Conservation (phyloP, 1,140 invertebrate genomes). For the Diabrotica virgifera region DNA sequence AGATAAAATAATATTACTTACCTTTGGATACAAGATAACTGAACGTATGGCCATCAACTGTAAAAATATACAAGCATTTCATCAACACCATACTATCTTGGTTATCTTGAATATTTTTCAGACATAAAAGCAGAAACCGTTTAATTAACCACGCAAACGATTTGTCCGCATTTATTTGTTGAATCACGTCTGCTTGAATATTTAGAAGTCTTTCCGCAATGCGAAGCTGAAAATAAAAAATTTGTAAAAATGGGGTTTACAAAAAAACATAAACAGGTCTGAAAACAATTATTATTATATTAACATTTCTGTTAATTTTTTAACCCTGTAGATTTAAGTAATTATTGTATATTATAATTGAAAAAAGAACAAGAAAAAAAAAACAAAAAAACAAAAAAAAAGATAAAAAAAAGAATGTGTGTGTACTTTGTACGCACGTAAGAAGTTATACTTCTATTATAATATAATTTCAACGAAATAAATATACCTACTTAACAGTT, state of each 20-base stretch:
- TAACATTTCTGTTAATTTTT: too few species aligned
- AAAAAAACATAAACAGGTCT: neutral
- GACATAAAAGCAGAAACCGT: constrained; percentile 58
- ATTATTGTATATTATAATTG: neutral
- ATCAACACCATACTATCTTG: constrained; percentile 34
- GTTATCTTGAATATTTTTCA: constrained; percentile 48
- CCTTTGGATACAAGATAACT: constrained; percentile 33
- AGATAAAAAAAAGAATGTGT: too few species aligned
- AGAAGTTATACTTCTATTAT: too few species aligned
- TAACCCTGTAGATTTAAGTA: neutral
- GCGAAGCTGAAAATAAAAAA: constrained; percentile 24
- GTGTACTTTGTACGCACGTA: too few species aligned
- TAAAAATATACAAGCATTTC: constrained; percentile 35
- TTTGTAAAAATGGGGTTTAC: neutral
- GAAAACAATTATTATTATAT: neutral
- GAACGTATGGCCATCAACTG: constrained; percentile 30
- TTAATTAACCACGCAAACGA: constrained; percentile 58
- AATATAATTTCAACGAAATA: too few species aligned
- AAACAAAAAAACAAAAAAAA: too few species aligned
- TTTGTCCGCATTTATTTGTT: constrained; percentile 42
- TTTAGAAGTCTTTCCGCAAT: constrained; percentile 12
- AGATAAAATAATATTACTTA: constrained; percentile 14
- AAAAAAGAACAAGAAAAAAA: too few species aligned
- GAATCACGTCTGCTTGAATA: constrained; percentile 53
- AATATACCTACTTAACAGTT: too few species aligned